Percentiles rank a stretch among this genome's conserved stretches.
phyloP scores from a whole-genome alignment of 2,113 vertebrate genomes.

The Callipepla californica region DNA sequence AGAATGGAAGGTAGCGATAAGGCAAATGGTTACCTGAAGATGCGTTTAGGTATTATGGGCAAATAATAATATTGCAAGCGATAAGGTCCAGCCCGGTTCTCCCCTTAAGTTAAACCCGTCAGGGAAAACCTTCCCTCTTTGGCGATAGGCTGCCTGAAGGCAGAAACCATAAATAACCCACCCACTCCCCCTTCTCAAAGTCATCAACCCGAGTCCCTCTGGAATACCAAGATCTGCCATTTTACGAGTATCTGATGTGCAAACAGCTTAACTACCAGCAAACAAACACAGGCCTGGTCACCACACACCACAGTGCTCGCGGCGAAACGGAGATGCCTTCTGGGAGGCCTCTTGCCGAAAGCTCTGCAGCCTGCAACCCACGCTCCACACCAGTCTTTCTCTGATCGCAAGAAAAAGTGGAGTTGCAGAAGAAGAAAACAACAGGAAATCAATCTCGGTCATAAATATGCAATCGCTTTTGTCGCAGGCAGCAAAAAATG shows the following conservation, averaged over 20 bases:
- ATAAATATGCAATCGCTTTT: not conserved
- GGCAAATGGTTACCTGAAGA: constrained; percentile 96
- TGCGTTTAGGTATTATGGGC: constrained; percentile 84
- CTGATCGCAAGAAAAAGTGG: not conserved
- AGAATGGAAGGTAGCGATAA: constrained; percentile 90
- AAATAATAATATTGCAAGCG: constrained; percentile 85
- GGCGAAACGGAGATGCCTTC: not conserved
- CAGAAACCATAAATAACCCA: constrained; percentile 36
- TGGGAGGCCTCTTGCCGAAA: not conserved
- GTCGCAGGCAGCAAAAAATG: not conserved
- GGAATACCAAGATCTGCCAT: not conserved
- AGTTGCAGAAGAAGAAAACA: not conserved
- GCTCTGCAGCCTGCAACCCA: not conserved
- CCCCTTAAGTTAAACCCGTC: constrained; percentile 30
- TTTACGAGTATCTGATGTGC: not conserved
- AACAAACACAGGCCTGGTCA: not conserved
- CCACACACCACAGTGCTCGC: not conserved
- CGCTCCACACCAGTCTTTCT: not conserved
- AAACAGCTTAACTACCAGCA: not conserved
- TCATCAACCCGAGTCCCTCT: not conserved
- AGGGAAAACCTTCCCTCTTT: constrained; percentile 81
- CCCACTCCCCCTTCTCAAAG: not conserved
- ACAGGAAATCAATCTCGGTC: not conserved
- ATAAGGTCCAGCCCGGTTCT: constrained; percentile 45
- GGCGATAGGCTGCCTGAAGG: constrained; percentile 83